These are phyloP conservation scores for Linnaemya tessellans DNA, from an alignment of 2,888 invertebrate genomes.

Conservation along the genomic window DNA sequence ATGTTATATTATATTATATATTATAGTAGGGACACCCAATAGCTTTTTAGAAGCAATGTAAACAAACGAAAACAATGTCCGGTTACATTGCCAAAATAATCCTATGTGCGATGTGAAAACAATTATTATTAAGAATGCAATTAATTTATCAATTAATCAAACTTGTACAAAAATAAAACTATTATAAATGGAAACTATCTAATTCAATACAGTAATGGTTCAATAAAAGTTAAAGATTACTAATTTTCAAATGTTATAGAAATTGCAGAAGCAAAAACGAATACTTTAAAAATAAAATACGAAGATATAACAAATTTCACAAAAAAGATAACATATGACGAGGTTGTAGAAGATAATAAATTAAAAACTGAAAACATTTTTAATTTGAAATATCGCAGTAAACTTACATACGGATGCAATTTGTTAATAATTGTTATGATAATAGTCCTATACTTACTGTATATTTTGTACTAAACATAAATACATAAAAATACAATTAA, in stretches of 20 bases:
- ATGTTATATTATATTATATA: too few relatives aligned
- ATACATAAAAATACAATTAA: background rate
- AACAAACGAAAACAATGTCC: too few relatives aligned
- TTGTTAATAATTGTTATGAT: background rate
- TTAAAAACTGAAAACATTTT: slow-evolving; percentile 2
- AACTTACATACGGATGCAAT: too few relatives aligned
- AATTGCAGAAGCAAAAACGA: background rate
- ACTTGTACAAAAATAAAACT: background rate
- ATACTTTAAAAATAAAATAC: slow-evolving; percentile 8
- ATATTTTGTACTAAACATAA: too few relatives aligned
- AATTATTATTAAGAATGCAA: too few relatives aligned
- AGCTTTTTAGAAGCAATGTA: too few relatives aligned
- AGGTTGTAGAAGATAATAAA: background rate
- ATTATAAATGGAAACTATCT: too few relatives aligned
- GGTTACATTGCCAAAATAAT: too few relatives aligned
- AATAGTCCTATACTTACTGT: background rate
- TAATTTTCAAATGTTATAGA: background rate
- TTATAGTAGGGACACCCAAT: too few relatives aligned
- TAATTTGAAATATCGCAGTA: slow-evolving; percentile 14
- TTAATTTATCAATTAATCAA: slow-evolving; percentile 21
- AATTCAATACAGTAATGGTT: slow-evolving; percentile 1
- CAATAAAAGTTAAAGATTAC: background rate
- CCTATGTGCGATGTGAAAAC: too few relatives aligned
- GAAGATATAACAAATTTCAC: background rate
- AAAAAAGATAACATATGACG: slow-evolving; percentile 7